Evolutionary conservation across 2,797 vertebrate species (phyloP), one percentile per base, ranked within the genome.

Genomic region (Lithobates sylvaticus): DNA sequence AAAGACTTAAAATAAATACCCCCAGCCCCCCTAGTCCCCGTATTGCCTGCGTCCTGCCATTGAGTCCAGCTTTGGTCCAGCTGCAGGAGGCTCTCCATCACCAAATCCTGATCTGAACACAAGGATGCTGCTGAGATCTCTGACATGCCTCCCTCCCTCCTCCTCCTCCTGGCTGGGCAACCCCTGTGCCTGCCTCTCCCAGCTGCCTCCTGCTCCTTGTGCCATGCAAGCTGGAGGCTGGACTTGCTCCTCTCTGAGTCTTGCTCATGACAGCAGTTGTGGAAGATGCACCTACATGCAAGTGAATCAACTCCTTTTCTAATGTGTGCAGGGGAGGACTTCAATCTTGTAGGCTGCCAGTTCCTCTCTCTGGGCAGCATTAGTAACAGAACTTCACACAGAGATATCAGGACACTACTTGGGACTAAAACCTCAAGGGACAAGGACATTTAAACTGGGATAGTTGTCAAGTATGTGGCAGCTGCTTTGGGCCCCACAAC

Each of bases 211-310:
- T 78, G 83, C 67, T 68, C 71, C 77, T 64, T 42, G 34, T 81
- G 71, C 65, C 79, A 76, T 77, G 58, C 78, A 69, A 42, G 79
- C 75, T 83, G 81, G 81, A 68, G 81, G 81, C 74, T 83, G 85
- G 79, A 70, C 70, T 77, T 87, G 75, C 67, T 70, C 54, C 54
- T 79, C 71, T 71, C 5, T 74, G 34, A 78, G 83, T 77, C 78
- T 71, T 84, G 83, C 68, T 79, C 77, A 75, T 81, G 64, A 75
- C 84, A 86, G 71, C 84, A 81, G 32, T 71, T 58, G 78, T 74
- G 78, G 78, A 36, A 77, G 84, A 81, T 61, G 75, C 76, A 74
- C 77, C 84, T 85, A 27, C 72, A 76, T 70, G 73, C 65, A 76
- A 34, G 77, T 86, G 84, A 58, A 61, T 81, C 71, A 26, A 79